Conservation (phyloP, 2,888 invertebrate species). For the Volucella inflata region DNA sequence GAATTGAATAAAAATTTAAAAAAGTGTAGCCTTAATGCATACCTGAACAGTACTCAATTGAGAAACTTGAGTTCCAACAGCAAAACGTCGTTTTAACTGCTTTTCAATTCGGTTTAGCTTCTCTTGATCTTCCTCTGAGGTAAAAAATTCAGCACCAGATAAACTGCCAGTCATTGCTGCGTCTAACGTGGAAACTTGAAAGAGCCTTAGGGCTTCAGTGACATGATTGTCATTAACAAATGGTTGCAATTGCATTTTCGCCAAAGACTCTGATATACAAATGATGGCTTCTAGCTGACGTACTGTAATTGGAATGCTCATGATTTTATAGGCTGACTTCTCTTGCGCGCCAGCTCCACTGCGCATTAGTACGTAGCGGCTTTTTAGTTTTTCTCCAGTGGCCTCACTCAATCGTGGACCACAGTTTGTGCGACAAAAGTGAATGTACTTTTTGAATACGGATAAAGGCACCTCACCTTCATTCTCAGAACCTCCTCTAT, state of each 20-base stretch:
- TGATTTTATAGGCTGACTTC: slow-evolving; percentile 90
- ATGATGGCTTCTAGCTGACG: slow-evolving; percentile 98
- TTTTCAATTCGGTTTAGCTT: slow-evolving; percentile 94
- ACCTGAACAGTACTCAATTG: slow-evolving; percentile 95
- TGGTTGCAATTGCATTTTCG: slow-evolving; percentile 97
- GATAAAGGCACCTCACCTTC: slow-evolving; percentile 94
- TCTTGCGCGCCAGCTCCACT: slow-evolving; percentile 92
- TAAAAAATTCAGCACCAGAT: slow-evolving; percentile 98
- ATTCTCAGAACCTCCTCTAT: slow-evolving; percentile 85
- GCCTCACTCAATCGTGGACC: slow-evolving; percentile 94
- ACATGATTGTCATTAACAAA: slow-evolving; percentile 96
- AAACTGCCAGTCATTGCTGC: slow-evolving; percentile 97
- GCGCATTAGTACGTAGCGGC: slow-evolving; percentile 97
- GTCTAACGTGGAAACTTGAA: slow-evolving; percentile 98
- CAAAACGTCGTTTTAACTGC: slow-evolving; percentile 96
- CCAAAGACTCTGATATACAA: slow-evolving; percentile 97
- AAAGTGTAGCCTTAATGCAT: background rate
- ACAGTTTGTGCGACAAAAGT: slow-evolving; percentile 95
- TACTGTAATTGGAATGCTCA: slow-evolving; percentile 97
- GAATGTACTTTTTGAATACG: slow-evolving; percentile 94
- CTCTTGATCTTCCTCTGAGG: slow-evolving; percentile 97
- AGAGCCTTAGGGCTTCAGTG: slow-evolving; percentile 96
- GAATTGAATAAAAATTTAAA: background rate
- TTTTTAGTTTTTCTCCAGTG: slow-evolving; percentile 94
- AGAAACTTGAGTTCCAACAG: slow-evolving; percentile 98